Evolutionary conservation across 2,113 vertebrate genomes (phyloP).

Genomic region (Malurus melanocephalus): DNA sequence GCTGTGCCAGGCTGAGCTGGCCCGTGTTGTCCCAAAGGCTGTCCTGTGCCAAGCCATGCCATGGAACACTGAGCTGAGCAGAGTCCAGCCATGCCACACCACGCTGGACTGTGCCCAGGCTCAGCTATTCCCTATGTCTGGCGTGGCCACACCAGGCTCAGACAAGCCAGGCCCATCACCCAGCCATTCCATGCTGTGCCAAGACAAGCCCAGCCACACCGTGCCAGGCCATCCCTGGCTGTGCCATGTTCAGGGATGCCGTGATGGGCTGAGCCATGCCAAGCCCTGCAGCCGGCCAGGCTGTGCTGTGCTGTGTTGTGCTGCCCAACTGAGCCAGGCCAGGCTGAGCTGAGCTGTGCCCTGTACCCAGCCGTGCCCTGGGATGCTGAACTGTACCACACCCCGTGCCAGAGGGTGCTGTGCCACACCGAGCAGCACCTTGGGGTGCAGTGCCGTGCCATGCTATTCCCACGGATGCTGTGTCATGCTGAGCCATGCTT

Average conservation of each 20-base stretch:
- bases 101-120: neutral
- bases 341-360: neutral
- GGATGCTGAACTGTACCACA: neutral
- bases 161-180: neutral
- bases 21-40: accelerated
- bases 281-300: neutral
- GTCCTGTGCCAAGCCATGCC: neutral
- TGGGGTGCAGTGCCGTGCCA: neutral
- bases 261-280: neutral
- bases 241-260: neutral
- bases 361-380: neutral
- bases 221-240: neutral
- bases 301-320: neutral
- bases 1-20: neutral
- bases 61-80: neutral
- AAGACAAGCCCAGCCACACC: neutral
- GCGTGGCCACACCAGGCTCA: neutral
- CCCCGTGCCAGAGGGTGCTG: neutral
- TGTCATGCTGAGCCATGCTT: neutral
- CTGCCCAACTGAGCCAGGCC: neutral
- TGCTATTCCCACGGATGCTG: neutral
- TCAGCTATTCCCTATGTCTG: neutral
- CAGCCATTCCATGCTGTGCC: accelerated
- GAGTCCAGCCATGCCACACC: neutral
- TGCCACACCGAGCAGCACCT: neutral